phyloP scores from a whole-genome alignment of 1,140 invertebrate species.

The Drosophila mauritiana region DNA sequence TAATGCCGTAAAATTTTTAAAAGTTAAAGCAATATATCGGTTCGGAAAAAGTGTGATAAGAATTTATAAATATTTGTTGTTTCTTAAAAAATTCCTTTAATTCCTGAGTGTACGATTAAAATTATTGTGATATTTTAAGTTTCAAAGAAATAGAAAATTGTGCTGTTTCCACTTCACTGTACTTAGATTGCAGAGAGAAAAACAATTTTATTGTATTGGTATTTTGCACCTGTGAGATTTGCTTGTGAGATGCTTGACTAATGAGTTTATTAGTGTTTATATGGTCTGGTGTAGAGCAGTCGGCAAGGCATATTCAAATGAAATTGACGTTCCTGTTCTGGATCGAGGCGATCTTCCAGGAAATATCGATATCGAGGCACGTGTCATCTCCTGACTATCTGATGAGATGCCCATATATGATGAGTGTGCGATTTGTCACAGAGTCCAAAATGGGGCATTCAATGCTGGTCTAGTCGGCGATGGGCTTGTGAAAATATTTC shows the following conservation, averaged over 20 bases:
- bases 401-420: constrained; percentile 60
- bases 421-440: constrained; percentile 73
- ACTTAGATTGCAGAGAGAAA: too few species aligned
- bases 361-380: constrained; percentile 43
- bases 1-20: too few species aligned
- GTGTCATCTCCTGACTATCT: constrained; percentile 45
- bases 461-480: constrained; percentile 25
- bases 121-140: neutral
- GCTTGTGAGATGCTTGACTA: constrained; percentile 61
- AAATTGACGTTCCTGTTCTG: constrained; percentile 17
- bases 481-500: constrained; percentile 36
- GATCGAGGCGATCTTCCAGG: constrained; percentile 29
- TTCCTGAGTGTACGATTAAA: too few species aligned
- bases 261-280: constrained; percentile 76
- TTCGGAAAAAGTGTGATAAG: accelerated
- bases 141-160: neutral
- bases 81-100: too few species aligned
- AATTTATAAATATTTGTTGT: neutral
- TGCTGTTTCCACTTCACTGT: too few species aligned
- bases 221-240: constrained; percentile 27
- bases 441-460: constrained; percentile 47
- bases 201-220: neutral
- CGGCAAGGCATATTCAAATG: constrained; percentile 61
- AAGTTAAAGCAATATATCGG: too few species aligned
- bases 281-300: constrained; percentile 7